These are phyloP conservation scores for Lepisosteus osseus DNA, from an alignment of 2,113 vertebrate genomes.

Conservation along the genomic window DNA sequence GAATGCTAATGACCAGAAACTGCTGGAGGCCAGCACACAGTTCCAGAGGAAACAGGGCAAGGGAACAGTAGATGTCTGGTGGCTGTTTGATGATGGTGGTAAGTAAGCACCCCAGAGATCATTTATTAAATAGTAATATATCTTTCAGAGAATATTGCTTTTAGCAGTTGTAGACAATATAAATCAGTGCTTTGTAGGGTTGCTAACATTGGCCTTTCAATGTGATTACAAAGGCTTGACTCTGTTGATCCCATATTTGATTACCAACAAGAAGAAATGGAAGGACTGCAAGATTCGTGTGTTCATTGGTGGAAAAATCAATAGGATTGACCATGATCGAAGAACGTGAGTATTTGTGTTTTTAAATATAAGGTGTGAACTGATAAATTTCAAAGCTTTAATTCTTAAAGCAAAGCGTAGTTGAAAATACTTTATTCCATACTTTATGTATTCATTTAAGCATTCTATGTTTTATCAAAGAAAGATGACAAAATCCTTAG, in stretches of 20 bases:
- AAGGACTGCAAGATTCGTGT: conserved; percentile 67
- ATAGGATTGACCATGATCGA: conserved; percentile 96
- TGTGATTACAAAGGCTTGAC: conserved; percentile 73
- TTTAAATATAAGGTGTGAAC: too few species aligned
- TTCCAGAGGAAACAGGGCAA: conserved; percentile 96
- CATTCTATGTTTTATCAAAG: too few species aligned
- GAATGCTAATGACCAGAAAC: conserved; percentile 83
- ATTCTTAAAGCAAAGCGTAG: too few species aligned
- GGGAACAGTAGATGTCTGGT: conserved; percentile 96
- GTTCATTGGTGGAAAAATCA: conserved; percentile 81
- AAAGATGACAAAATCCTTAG: too few species aligned
- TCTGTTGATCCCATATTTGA: conserved; percentile 89
- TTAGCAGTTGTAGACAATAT: too few species aligned
- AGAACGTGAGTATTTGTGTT: conserved; percentile 78
- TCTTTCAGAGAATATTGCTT: not conserved
- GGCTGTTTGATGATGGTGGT: conserved; percentile 98
- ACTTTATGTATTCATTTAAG: too few species aligned
- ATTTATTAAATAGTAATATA: not conserved
- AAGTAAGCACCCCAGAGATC: conserved; percentile 26
- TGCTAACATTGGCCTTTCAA: not conserved
- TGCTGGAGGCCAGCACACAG: conserved; percentile 88
- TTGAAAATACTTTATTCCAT: too few species aligned
- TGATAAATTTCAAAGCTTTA: too few species aligned
- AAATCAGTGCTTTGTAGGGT: too few species aligned
- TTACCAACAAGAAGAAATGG: conserved; percentile 82